These are phyloP conservation scores for Drosophila bocqueti DNA, from an alignment of 1,140 invertebrate species.

Conservation along the genomic window DNA sequence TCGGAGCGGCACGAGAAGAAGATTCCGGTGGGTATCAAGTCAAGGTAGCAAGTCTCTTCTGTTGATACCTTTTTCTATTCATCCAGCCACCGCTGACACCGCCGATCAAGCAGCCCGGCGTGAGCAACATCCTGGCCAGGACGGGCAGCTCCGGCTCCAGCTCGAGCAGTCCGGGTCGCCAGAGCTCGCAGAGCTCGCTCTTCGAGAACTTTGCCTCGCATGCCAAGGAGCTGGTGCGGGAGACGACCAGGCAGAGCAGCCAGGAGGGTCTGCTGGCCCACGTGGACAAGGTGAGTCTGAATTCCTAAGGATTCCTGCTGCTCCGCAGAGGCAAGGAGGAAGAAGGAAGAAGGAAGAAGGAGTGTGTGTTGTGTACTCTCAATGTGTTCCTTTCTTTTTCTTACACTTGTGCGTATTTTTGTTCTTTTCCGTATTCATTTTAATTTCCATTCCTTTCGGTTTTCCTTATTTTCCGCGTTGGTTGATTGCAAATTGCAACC, in stretches of 20 bases:
- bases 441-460: background rate
- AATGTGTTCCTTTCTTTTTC: conserved; percentile 28
- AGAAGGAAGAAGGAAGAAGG: too few species aligned
- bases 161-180: conserved; percentile 86
- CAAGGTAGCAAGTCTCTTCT: too few species aligned
- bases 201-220: conserved; percentile 94
- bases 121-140: conserved; percentile 88
- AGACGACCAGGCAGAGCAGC: conserved; percentile 94
- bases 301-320: too few species aligned
- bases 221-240: conserved; percentile 93
- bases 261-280: conserved; percentile 95
- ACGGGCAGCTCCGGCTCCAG: conserved; percentile 88
- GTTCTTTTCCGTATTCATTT: background rate
- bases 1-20: conserved; percentile 70
- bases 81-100: conserved; percentile 85
- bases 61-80: too few species aligned
- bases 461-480: conserved; percentile 8
- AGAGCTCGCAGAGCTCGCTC: conserved; percentile 92
- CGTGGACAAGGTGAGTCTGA: conserved; percentile 91
- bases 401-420: conserved; percentile 3
- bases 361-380: conserved; percentile 60
- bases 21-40: conserved; percentile 48
- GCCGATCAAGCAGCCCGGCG: conserved; percentile 87
- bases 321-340: too few species aligned
- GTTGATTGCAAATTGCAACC: conserved; percentile 32